Base-by-base conservation (phyloP, 2,113 vertebrate genomes). In the Chrysochloris asiatica region DNA sequence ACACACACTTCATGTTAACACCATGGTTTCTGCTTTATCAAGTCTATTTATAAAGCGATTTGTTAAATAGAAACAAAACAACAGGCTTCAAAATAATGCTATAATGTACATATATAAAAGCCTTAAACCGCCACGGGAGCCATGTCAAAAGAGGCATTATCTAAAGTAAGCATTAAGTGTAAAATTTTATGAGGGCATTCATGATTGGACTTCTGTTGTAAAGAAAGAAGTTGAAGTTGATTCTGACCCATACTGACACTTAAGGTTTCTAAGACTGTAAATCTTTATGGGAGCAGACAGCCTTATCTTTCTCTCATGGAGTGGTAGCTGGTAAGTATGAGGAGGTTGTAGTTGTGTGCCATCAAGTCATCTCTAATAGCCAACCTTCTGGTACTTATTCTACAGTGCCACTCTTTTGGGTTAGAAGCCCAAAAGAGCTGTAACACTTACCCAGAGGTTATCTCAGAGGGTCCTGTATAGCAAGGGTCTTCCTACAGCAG, bases 61-160 rank as follows among this genome's bases (percentile, higher is more conserved):
- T 56, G 19, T 56, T 52, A 52, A 56, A 56, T 14, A 14, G 45
- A 65, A 45, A 89, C 77, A 89, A 75, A 93, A 81, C 4, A 93
- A 81, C 4, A 90, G 36, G 43, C 36, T 82, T 87, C 45, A 82
- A 85, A 77, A 92, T 56, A 72, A 85, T 56, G 36, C 11, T 67
- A 81, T 22, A 54, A n/a, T 16, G 28, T n/a, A 59, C 43, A 75
- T 67, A 86, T 12, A 85, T 48, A 67, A 91, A 90, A 86, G 13
- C 50, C 61, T 63, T 84, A 38, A 78, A 69, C 0, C 63, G 13
- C 36, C 47, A n/a, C n/a, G n/a, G n/a, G n/a, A n/a, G n/a, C n/a
- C n/a, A n/a, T n/a, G n/a, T n/a, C n/a, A n/a, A n/a, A n/a, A n/a
- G n/a, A n/a, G 21, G 38, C 3, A 24, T 30, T 78, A 50, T 43